Base-by-base conservation (phyloP, 2,888 invertebrate species). In the Melinaea marsaeus region DNA sequence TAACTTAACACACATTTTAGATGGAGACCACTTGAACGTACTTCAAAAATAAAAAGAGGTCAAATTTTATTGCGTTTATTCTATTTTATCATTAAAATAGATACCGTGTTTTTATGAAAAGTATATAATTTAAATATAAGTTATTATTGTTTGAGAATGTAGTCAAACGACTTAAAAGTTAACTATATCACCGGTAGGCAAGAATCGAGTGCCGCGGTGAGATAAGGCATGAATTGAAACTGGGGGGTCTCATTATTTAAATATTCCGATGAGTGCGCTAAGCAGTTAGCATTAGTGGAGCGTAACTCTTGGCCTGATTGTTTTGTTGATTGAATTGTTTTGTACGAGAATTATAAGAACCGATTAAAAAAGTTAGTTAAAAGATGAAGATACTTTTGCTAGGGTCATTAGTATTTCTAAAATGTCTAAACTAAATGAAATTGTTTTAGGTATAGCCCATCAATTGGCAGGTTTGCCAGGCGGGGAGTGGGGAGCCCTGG, bases 381-480 rank as follows among this genome's bases (percentile, higher is more conserved):
- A 3, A 1, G 9, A 32, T 7, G 6, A 9, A 2, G 3, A 51
- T 51, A 32, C 5, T 32, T 9, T 32, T 9, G 32, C 3, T 11
- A n/a, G 32, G 1, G 3, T 42, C 11, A 42, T 42, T 6, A 37
- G 7, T 42, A 42, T 42, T 42, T 42, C 2, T 42, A 42, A 11
- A 51, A 51, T 51, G 22, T 32, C 9, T 32, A 32, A 32, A 51
- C 42, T 51, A 4, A 51, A 60, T 59, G 4, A 37, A 33, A n/a
- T 68, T 67, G 66, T 64, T 68, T 1, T 85, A 95, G 95, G 95
- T 70, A 94, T 95, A 75, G 95, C 95, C 0, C 95, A 95, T 76
- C 95, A 95, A 79, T 78, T 95, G 68, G 94, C 94, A 6, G 94
- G 94, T 3, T 86, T 95, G 70, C 94, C 94, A 9, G 93, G 93